Base-by-base conservation (phyloP, 35 echinoderm and acorn worm species). In the Apostichopus californicus region DNA sequence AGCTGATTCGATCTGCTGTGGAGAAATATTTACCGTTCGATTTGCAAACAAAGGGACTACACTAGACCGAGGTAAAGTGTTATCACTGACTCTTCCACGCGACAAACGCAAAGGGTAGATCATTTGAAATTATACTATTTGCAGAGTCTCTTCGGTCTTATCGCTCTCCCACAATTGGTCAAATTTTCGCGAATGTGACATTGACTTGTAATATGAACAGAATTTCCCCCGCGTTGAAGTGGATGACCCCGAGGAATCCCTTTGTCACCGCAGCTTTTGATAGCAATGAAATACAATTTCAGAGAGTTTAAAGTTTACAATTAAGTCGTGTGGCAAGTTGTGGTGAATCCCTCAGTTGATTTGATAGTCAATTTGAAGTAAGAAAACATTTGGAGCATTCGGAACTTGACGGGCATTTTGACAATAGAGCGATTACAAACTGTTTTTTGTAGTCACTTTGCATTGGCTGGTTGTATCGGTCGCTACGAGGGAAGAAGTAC, bases 1-100 rank as follows among this genome's bases (percentile, higher is more conserved):
- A 72, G 58, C 57, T 88, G 86, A 72, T 88, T 64, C 57, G 86
- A 88, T 88, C 57, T 88, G 65, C 86, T 58, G 65, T 60, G 86
- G 57, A 88, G 86, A 88, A 88, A 88, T 88, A 88, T 88, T 88
- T 88, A 88, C 86, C 55, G 65, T 88, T 88, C 86, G 86, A 88
- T 88, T 68, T 64, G 86, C 86, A 88, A 88, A 88, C 86, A 88
- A 72, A 88, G 65, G 65, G 58, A 28, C 26, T 56, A 14, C 55
- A 61, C 24, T 61, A 63, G 58, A 57, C 53, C 17, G 22, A 14
- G 80, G 46, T 56, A 75, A 82, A 82, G 86, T 88, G 86, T 88
- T 88, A 88, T 88, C 57, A 56, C 58, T 63, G 65, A 88, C 65
- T 83, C 52, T 83, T 83, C 80, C 80, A 83, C 80, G 80, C 80